Evolutionary conservation across 30 jellyfish, hydroid and myxozoan species (phyloP), one percentile per base, ranked within the genome.

Genomic region (Pelagia noctiluca): DNA sequence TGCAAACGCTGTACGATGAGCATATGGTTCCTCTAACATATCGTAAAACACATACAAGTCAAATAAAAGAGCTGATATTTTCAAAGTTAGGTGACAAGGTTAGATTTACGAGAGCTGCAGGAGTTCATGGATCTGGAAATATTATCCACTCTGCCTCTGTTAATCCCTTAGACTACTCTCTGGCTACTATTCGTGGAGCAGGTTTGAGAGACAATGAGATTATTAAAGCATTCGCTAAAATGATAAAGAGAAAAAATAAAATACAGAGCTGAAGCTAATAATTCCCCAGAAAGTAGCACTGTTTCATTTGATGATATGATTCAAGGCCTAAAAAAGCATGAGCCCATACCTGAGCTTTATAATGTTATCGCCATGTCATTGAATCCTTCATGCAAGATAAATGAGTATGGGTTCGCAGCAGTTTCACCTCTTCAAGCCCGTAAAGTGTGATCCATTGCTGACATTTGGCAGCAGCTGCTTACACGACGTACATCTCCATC

Each of bases 381-480:
- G 68, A 52, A 19, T 52, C 68, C 68, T 52, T 52, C 68, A 52
- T 52, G 68, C 68, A 52, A 52, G 68, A 19, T 52, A 52, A 52
- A 52, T 19, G 68, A 52, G 68, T 52, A 52, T 52, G 12, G 68
- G 68, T 19, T 52, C 68, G 68, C 68, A 52, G 68, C 68, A 52
- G 26, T 52, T 52, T 52, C 68, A 52, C 68, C 68, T 52, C 68
- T 52, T 52, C 68, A 52, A 52, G 68, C 68, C 68, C 26, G 68
- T 52, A 52, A 52, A 52, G 68, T 52, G 68, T 19, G 28, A 30
- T 52, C 68, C 68, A 52, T 52, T 52, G 68, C 68, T 52, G 68
- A 52, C 12, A 52, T 52, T 52, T 72, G 85, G 85, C 49, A 72
- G 75, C 37, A 28, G 46, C 83, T 35, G 67, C 50, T 72, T 18